Evolutionary conservation across 2,797 vertebrate species (phyloP).

Genomic region (Lepidocolaptes lacrymiger): DNA sequence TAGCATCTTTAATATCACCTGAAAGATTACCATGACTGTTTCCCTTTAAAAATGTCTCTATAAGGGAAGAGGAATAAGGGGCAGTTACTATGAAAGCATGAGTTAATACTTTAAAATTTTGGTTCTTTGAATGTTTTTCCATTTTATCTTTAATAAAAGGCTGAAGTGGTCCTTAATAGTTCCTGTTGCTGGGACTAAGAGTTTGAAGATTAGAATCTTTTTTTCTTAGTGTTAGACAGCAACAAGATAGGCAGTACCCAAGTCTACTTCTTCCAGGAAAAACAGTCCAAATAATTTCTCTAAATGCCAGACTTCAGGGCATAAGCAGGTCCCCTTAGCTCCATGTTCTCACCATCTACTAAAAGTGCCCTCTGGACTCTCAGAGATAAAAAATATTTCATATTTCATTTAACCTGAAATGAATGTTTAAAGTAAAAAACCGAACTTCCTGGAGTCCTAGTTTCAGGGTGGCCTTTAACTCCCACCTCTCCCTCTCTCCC

Average conservation of each 20-base stretch:
- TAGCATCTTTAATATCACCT: neutral
- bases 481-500: neutral
- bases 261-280: neutral
- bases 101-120: slow-evolving; percentile 6
- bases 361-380: neutral
- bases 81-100: neutral
- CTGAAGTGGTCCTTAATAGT: neutral
- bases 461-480: neutral
- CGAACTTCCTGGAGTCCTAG: neutral
- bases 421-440: neutral
- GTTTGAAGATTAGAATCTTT: neutral
- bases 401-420: neutral
- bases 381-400: neutral
- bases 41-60: neutral
- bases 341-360: neutral
- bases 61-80: neutral
- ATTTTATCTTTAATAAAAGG: slow-evolving; percentile 14
- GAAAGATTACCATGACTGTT: neutral
- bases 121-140: neutral
- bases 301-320: neutral
- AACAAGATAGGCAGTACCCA: neutral
- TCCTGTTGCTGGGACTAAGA: neutral
- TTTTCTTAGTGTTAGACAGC: neutral
- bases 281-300: neutral
- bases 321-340: neutral